These are phyloP conservation scores for Pentalonia nigronervosa DNA, from an alignment of 1,140 invertebrate species.

Conservation along the genomic window DNA sequence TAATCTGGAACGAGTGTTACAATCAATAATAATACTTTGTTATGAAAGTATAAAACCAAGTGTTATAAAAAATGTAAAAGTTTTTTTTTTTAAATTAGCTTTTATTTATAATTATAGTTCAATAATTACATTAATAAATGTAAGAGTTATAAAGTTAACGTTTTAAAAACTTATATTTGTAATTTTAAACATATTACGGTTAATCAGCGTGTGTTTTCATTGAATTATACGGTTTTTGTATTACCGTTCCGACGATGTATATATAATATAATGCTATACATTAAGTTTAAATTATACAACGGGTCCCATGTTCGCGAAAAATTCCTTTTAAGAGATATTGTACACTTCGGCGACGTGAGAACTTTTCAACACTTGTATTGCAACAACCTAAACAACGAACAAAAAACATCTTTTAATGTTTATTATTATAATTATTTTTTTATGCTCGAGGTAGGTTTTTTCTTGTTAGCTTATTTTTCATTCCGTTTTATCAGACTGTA, in stretches of 20 bases:
- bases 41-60: background rate
- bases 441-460: background rate
- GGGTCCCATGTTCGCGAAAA: background rate
- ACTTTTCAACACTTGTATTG: slow-evolving; percentile 19
- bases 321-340: background rate
- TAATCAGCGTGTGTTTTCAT: background rate
- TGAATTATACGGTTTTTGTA: background rate
- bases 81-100: too few species aligned
- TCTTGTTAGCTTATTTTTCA: slow-evolving; percentile 31
- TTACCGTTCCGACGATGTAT: background rate
- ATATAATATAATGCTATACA: background rate
- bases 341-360: background rate
- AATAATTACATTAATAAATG: too few species aligned
- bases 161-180: background rate
- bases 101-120: too few species aligned
- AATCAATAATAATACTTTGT: background rate
- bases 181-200: background rate
- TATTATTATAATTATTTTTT: background rate
- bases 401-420: slow-evolving; percentile 28
- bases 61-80: background rate
- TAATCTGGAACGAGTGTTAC: background rate
- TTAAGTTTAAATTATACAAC: slow-evolving; percentile 13
- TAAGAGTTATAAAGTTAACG: background rate
- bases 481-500: background rate
- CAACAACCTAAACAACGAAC: background rate